These are phyloP conservation scores for Caenorhabditis becei DNA, from an alignment of 2,888 invertebrate genomes.

Conservation along the genomic window DNA sequence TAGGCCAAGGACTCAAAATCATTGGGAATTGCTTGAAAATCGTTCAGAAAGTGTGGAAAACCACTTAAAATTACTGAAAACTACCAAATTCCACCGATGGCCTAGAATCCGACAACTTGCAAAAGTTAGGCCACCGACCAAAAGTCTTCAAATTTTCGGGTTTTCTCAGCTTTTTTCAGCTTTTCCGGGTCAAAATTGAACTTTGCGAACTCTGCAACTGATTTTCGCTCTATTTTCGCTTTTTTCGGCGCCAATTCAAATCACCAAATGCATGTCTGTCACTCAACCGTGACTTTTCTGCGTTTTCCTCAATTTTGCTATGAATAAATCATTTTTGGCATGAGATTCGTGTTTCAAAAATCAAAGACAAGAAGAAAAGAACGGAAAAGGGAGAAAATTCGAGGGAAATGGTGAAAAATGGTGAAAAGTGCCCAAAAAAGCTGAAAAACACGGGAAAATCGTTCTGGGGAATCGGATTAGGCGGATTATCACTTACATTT, in stretches of 20 bases:
- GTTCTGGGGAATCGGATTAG: background rate
- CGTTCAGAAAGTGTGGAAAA: background rate
- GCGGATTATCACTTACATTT: background rate
- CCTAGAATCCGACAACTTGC: slow-evolving; percentile 5
- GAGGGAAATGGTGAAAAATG: background rate
- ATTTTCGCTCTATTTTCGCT: background rate
- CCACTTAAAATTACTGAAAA: background rate
- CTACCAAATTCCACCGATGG: background rate
- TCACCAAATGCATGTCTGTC: slow-evolving; percentile 1
- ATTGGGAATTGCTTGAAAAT: background rate
- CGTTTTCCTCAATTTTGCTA: background rate
- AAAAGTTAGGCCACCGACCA: background rate
- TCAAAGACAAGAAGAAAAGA: background rate
- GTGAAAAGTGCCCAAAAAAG: background rate
- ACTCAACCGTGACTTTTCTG: background rate
- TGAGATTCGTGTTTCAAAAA: background rate
- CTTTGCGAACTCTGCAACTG: background rate
- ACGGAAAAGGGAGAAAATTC: background rate
- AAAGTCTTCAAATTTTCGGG: too few species aligned
- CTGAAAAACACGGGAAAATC: background rate
- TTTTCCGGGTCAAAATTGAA: too few species aligned
- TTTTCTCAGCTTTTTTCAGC: too few species aligned
- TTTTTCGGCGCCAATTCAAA: background rate
- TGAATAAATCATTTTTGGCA: slow-evolving; percentile 5
- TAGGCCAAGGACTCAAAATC: too few species aligned